Conservation (phyloP, 1,140 invertebrate species). For the Orius insidiosus region DNA sequence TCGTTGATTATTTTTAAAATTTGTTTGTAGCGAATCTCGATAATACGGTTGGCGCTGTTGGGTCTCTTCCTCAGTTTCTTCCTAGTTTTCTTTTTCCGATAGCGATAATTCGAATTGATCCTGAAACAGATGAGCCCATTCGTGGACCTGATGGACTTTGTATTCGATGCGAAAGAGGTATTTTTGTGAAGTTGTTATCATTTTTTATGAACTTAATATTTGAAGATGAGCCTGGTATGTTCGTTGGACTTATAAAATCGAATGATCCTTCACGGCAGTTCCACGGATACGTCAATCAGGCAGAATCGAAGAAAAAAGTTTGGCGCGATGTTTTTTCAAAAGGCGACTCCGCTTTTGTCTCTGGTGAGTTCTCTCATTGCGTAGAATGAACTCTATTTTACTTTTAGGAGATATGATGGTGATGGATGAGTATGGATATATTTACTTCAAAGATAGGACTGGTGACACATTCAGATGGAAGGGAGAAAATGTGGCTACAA, state of each 20-base stretch:
- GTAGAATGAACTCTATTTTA: too few relatives aligned
- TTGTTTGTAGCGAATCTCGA: conserved; percentile 44
- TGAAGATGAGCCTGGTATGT: conserved; percentile 58
- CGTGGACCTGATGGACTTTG: conserved; percentile 41
- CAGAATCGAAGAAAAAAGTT: conserved; percentile 52
- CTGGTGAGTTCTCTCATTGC: conserved; percentile 41
- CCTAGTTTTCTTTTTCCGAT: conserved; percentile 31
- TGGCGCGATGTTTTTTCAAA: conserved; percentile 46
- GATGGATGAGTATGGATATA: conserved; percentile 53
- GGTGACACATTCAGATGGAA: conserved; percentile 55
- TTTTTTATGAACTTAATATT: too few relatives aligned
- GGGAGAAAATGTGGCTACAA: conserved; percentile 70
- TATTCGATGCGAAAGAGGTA: conserved; percentile 31
- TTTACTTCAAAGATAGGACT: conserved; percentile 57
- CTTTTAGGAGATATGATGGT: conserved; percentile 51
- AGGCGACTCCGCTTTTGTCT: conserved; percentile 51
- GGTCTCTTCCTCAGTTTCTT: conserved; percentile 44
- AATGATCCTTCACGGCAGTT: conserved; percentile 32
- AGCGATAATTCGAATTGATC: conserved; percentile 33
- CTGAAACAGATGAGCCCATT: conserved; percentile 23
- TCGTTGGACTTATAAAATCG: conserved; percentile 52
- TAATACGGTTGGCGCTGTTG: conserved; percentile 49
- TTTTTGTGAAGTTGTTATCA: too few relatives aligned
- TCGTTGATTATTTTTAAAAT: not conserved
- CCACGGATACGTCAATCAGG: conserved; percentile 43